Evolutionary conservation across 2,888 invertebrate species (phyloP), one percentile per base, ranked within the genome.

Genomic region (Lasioglossum malachurum): DNA sequence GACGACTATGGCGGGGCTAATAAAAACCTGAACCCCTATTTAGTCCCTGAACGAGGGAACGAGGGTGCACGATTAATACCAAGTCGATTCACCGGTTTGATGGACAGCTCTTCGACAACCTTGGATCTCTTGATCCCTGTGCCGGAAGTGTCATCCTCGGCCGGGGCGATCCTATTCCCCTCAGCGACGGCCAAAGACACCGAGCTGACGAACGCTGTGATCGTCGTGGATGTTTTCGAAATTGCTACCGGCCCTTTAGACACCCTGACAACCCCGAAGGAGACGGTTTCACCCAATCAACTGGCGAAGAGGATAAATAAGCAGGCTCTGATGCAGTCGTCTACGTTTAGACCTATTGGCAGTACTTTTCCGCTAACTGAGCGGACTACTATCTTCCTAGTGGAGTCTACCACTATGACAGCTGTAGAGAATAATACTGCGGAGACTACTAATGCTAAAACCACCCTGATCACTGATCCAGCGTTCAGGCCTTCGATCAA

Each of bases 391-490:
- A 2, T 46, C 2, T 4, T 41, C 8, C 1, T 69, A 23, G 0
- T 10, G 16, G 75, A 83, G 57, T 60, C 72, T 3, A 80, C 82
- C 16, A 67, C 35, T 4, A 0, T 10, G 23, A 77, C 67, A 46
- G 44, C 46, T 23, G 0, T 16, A 27, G 49, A 27, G n/a, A 67
- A 57, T 14, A 12, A 46, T 23, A 74, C 71, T 0, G 46, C 38
- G 7, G 75, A 46, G 23, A 19, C 72, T n/a, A 80, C 88, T 1
- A 57, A n/a, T 1, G 3, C 0, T 4, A 44, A 8, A 7, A 60
- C 49, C 23, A 89, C 89, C 8, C 64, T 16, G 16, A 85, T 89
- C 79, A 89, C 87, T 0, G 83, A 83, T 16, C 44, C 67, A 27
- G 27, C 71, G 14, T 85, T 85, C 27, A 80, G 87, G 38, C 57